Percentiles rank a stretch among this genome's conserved stretches.
Evolutionary conservation across 2,888 invertebrate genomes (phyloP).

Genomic region (Coenonympha arcania): DNA sequence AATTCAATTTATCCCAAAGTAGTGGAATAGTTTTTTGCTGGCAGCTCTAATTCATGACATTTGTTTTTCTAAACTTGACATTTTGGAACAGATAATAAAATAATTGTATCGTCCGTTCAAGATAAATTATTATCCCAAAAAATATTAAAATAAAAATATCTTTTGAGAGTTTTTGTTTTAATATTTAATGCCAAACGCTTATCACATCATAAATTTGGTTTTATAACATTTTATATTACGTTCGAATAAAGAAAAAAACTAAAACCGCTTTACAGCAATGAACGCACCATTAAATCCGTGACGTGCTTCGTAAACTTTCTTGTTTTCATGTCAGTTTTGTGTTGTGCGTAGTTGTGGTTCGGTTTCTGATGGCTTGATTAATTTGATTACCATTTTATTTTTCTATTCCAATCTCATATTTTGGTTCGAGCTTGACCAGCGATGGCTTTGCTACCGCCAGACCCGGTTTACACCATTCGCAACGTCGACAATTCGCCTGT

Average conservation of each 20-base stretch:
- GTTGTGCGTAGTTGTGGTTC: conserved; percentile 72
- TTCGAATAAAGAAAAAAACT: background rate
- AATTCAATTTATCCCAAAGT: background rate
- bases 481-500: conserved; percentile 81
- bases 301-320: conserved; percentile 38
- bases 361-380: conserved; percentile 72
- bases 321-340: conserved; percentile 72
- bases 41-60: background rate
- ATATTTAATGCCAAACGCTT: background rate
- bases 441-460: conserved; percentile 84
- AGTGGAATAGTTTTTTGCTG: background rate
- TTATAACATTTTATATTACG: background rate
- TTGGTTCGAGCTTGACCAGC: conserved; percentile 68
- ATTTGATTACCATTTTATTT: conserved; percentile 64
- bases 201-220: background rate
- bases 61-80: background rate
- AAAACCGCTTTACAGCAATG: background rate
- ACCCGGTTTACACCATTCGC: conserved; percentile 82
- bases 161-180: background rate
- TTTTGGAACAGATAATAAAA: background rate
- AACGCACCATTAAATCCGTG: conserved; percentile 19
- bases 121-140: background rate
- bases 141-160: too few species aligned
- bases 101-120: background rate
- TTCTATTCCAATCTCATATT: conserved; percentile 57